Evolutionary conservation across 2,113 vertebrate species (phyloP).

Genomic region (Scopus umbretta): DNA sequence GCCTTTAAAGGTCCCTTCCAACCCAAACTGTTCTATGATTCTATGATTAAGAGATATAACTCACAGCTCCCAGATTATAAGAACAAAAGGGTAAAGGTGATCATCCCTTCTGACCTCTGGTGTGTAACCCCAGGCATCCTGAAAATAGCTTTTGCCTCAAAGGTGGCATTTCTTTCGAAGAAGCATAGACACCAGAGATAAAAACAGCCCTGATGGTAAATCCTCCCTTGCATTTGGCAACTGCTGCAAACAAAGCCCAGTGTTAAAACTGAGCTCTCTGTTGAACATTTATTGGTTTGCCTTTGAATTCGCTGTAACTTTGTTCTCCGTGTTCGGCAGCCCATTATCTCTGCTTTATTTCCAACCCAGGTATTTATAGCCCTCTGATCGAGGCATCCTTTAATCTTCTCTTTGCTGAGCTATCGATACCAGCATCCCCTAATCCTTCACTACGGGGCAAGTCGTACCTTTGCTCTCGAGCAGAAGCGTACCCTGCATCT

Average conservation of each 20-base stretch:
- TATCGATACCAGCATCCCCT: rapidly evolving
- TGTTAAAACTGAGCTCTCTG: not conserved
- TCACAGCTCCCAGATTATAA: not conserved
- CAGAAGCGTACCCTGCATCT: rapidly evolving
- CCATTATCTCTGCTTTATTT: not conserved
- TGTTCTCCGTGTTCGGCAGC: rapidly evolving
- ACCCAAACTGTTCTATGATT: too few relatives aligned
- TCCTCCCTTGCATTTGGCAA: not conserved
- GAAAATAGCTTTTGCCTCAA: not conserved
- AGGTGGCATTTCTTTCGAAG: not conserved
- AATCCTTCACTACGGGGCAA: rapidly evolving
- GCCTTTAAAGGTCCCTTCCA: too few relatives aligned
- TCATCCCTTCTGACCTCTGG: not conserved
- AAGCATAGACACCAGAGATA: not conserved
- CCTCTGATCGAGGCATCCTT: not conserved
- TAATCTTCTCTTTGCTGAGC: not conserved
- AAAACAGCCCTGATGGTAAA: not conserved
- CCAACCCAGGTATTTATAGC: not conserved
- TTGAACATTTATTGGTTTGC: rapidly evolving
- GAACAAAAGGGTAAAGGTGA: not conserved
- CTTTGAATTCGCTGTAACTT: not conserved
- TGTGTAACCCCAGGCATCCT: rapidly evolving
- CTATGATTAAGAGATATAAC: not conserved
- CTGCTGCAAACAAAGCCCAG: rapidly evolving
- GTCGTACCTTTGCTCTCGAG: not conserved